phyloP scores from a whole-genome alignment of 2,797 vertebrate species.

The Florisuga fusca region DNA sequence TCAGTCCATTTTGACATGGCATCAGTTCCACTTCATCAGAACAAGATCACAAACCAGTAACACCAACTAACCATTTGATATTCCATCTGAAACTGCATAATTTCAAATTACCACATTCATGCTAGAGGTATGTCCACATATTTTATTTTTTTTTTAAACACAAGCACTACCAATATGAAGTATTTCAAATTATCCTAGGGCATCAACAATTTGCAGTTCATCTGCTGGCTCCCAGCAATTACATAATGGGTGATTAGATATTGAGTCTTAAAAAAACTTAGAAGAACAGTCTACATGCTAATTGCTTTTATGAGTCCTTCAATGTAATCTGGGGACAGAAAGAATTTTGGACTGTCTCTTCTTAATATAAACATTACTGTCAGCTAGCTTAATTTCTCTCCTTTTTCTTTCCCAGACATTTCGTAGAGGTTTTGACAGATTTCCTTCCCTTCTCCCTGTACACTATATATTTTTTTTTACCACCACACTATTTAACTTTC shows the following conservation, averaged over 20 bases:
- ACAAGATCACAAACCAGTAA: background rate
- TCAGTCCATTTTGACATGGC: background rate
- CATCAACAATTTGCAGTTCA: conserved; percentile 61
- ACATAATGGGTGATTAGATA: conserved; percentile 71
- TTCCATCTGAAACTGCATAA: background rate
- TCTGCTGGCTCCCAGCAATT: conserved; percentile 66
- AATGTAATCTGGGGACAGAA: conserved; percentile 47
- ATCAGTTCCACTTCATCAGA: background rate
- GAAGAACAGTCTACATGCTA: conserved; percentile 75
- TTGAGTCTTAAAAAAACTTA: conserved; percentile 73
- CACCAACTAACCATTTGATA: background rate
- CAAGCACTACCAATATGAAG: background rate
- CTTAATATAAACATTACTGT: conserved; percentile 31
- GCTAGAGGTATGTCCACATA: background rate
- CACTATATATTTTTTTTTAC: background rate
- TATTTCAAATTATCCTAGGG: conserved; percentile 34
- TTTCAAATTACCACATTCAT: background rate
- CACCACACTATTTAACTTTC: background rate
- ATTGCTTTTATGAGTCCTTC: conserved; percentile 71
- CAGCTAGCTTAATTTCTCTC: conserved; percentile 10
- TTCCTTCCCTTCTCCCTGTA: background rate
- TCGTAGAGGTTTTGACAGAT: background rate
- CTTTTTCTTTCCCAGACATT: background rate
- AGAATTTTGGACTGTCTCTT: conserved; percentile 50
- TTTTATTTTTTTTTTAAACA: background rate